A percentile compares a stretch with the other conserved stretches of the same genome.
These are phyloP conservation scores for Cephalopholis sonnerati DNA, from an alignment of 2,113 vertebrate genomes.

Conservation along the genomic window DNA sequence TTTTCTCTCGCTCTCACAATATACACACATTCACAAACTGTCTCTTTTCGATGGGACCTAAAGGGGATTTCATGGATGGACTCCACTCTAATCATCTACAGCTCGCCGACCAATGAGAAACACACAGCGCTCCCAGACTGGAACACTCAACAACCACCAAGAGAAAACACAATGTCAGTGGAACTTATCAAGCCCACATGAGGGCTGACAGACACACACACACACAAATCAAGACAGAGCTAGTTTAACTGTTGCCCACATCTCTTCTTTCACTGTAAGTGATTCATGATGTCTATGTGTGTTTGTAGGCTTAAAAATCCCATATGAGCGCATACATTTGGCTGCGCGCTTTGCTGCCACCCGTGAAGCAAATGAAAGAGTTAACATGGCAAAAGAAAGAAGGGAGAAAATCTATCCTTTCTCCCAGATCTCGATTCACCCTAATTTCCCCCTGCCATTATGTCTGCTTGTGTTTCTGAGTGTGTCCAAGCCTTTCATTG, in stretches of 20 bases:
- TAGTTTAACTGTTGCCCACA: conserved; percentile 75
- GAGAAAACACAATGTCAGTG: conserved; percentile 82
- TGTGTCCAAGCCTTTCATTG: conserved; percentile 69
- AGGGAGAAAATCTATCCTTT: conserved; percentile 69
- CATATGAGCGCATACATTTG: conserved; percentile 65
- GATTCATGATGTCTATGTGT: conserved; percentile 81
- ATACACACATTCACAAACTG: conserved; percentile 51
- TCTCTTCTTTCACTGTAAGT: conserved; percentile 81
- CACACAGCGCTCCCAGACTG: conserved; percentile 76
- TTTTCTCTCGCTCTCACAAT: conserved; percentile 55
- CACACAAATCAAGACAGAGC: conserved; percentile 56
- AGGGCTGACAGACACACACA: conserved; percentile 64
- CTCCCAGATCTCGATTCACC: conserved; percentile 50
- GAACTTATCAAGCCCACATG: conserved; percentile 83
- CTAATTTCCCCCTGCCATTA: conserved; percentile 70
- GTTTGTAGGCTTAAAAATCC: conserved; percentile 65
- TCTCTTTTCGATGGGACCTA: conserved; percentile 60
- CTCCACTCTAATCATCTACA: conserved; percentile 82
- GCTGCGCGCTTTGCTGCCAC: conserved; percentile 65
- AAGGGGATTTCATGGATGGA: conserved; percentile 83
- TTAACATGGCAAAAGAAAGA: conserved; percentile 58
- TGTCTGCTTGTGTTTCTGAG: conserved; percentile 71
- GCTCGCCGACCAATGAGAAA: conserved; percentile 78
- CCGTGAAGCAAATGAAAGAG: conserved; percentile 74
- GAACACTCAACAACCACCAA: conserved; percentile 80